Evolutionary conservation across 2,888 invertebrate genomes (phyloP).

Genomic region (Athalia circularis): DNA sequence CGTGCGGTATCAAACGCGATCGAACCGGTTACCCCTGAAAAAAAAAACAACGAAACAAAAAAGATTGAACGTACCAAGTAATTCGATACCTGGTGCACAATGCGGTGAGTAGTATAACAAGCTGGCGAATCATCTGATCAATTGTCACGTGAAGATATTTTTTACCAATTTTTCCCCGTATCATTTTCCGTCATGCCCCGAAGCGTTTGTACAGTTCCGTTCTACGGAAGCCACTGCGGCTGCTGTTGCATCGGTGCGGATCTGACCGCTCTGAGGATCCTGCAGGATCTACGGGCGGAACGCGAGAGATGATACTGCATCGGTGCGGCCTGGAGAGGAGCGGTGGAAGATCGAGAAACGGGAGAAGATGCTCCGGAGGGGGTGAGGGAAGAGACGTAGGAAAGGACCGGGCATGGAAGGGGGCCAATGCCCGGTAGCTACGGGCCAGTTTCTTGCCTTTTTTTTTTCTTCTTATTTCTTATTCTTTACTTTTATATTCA

Average conservation of each 20-base stretch:
- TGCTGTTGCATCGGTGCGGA: background rate
- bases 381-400: constrained; percentile 5
- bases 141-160: constrained; percentile 33
- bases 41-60: background rate
- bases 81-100: constrained; percentile 3
- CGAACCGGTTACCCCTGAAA: constrained; percentile 8
- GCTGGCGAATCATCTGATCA: constrained; percentile 6
- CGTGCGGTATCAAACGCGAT: background rate
- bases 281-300: constrained; percentile 34
- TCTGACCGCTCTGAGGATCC: too few species aligned
- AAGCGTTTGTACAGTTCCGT: constrained; percentile 16
- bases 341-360: too few species aligned
- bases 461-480: too few species aligned
- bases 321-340: too few species aligned
- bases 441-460: constrained; percentile 13
- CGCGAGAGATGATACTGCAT: background rate
- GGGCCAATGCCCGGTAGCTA: constrained; percentile 45
- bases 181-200: too few species aligned
- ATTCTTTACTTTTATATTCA: background rate
- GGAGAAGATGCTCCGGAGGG: constrained; percentile 31
- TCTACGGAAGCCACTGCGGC: constrained; percentile 27
- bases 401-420: constrained; percentile 19
- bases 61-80: background rate
- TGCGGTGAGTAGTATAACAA: background rate
- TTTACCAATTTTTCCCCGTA: constrained; percentile 7